These are phyloP conservation scores for Chelidonichthys spinosus DNA, from an alignment of 2,797 vertebrate genomes.

Conservation along the genomic window DNA sequence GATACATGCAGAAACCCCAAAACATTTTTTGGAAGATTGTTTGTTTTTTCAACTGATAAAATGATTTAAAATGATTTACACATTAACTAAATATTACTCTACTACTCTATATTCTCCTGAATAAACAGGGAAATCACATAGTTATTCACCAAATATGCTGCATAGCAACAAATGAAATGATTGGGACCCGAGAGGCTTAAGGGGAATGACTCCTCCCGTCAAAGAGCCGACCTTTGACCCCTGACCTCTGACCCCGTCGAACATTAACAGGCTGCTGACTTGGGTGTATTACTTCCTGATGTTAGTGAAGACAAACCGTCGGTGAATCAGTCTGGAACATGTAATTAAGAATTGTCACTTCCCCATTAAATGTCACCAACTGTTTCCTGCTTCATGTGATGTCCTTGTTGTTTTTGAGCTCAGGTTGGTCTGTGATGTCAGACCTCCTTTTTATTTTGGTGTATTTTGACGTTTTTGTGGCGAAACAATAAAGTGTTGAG, in stretches of 20 bases:
- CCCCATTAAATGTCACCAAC: not conserved
- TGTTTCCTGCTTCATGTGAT: constrained; percentile 10
- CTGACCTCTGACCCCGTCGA: not conserved
- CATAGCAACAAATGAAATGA: not conserved
- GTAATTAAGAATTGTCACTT: not conserved
- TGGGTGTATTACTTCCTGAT: not conserved
- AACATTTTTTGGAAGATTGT: no score
- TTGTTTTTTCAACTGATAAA: no score
- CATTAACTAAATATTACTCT: no score
- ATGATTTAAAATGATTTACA: no score
- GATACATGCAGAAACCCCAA: no score
- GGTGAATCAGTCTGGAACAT: not conserved
- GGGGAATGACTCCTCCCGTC: not conserved
- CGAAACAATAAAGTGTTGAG: constrained; percentile 49
- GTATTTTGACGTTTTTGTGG: constrained; percentile 30
- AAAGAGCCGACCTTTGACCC: constrained; percentile 21
- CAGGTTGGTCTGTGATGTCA: constrained; percentile 24
- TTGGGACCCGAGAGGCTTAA: not conserved
- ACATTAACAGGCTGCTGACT: constrained; percentile 1
- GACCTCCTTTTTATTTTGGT: not conserved
- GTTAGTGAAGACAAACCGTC: not conserved
- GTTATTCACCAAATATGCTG: no score
- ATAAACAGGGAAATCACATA: no score
- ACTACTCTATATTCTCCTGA: no score
- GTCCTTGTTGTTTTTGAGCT: constrained; percentile 22